Percentiles rank a stretch among this genome's conserved stretches.
These are phyloP conservation scores for Caenorhabditis wallacei DNA, from an alignment of 2,888 invertebrate genomes.

Conservation along the genomic window DNA sequence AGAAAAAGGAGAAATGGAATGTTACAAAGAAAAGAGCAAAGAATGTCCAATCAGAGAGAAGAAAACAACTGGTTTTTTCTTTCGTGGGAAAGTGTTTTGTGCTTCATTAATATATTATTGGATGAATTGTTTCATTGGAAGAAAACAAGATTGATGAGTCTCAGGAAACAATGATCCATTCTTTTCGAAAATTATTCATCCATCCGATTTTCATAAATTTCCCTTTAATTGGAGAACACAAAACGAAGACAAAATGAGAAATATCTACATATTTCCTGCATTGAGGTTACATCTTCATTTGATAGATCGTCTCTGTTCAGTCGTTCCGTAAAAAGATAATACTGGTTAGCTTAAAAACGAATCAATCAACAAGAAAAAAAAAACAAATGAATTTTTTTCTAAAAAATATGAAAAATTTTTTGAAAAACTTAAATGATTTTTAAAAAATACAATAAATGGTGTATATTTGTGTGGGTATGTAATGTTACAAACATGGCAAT, in stretches of 20 bases:
- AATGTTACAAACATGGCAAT: slow-evolving; percentile 38
- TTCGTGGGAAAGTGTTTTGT: not conserved
- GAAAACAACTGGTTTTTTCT: not conserved
- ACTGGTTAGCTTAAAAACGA: too few species aligned
- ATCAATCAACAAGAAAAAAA: not conserved
- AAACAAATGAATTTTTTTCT: not conserved
- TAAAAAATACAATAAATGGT: not conserved
- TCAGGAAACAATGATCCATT: too few species aligned
- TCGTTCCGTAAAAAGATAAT: too few species aligned
- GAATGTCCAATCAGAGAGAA: slow-evolving; percentile 2
- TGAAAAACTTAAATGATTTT: not conserved
- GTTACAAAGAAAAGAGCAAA: slow-evolving; percentile 33
- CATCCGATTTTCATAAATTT: too few species aligned
- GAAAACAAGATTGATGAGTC: slow-evolving; percentile 6
- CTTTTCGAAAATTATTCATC: too few species aligned
- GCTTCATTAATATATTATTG: slow-evolving; percentile 26
- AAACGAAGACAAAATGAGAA: too few species aligned
- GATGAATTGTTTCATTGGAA: slow-evolving; percentile 1
- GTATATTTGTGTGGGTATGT: not conserved
- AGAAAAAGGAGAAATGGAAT: slow-evolving; percentile 7
- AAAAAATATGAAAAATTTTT: not conserved
- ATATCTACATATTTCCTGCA: too few species aligned
- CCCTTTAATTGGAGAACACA: too few species aligned
- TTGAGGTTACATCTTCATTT: too few species aligned
- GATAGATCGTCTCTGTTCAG: too few species aligned